Evolutionary conservation across 2,888 invertebrate genomes (phyloP).

Genomic region (Drosophila suboccidentalis): DNA sequence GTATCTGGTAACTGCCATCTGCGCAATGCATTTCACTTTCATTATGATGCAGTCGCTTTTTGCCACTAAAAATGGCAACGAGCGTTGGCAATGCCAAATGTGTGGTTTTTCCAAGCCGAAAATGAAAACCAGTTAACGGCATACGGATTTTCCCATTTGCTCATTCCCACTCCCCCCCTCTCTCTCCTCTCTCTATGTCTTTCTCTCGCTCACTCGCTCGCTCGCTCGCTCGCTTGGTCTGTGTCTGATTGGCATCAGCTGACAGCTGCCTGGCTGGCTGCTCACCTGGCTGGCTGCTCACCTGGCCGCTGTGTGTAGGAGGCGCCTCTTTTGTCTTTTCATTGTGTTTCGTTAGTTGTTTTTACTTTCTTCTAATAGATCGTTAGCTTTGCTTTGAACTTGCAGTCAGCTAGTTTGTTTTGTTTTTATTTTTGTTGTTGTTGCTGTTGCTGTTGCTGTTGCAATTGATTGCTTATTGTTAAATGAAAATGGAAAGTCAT

Average conservation of each 20-base stretch:
- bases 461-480: slow-evolving; percentile 80
- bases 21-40: slow-evolving; percentile 83
- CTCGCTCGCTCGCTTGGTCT: not conserved
- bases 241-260: slow-evolving; percentile 72
- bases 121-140: slow-evolving; percentile 76
- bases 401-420: slow-evolving; percentile 38
- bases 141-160: slow-evolving; percentile 66
- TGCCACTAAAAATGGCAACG: slow-evolving; percentile 80
- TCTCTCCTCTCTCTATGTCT: slow-evolving; percentile 7
- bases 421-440: slow-evolving; percentile 19
- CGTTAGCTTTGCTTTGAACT: slow-evolving; percentile 80
- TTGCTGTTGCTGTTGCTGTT: slow-evolving; percentile 28
- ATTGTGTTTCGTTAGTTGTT: slow-evolving; percentile 67
- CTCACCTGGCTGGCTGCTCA: slow-evolving; percentile 30
- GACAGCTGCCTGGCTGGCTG: slow-evolving; percentile 59
- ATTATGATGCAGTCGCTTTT: slow-evolving; percentile 83
- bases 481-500: slow-evolving; percentile 81
- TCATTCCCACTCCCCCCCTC: slow-evolving; percentile 5
- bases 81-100: slow-evolving; percentile 68
- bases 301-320: slow-evolving; percentile 59
- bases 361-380: slow-evolving; percentile 81
- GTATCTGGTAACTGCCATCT: slow-evolving; percentile 77
- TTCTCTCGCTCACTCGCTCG: not conserved
- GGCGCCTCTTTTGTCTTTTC: slow-evolving; percentile 59
- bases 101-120: slow-evolving; percentile 78